A percentile compares a stretch with the other conserved stretches of the same genome.
Evolutionary conservation across 2,113 vertebrate species (phyloP).

Genomic region (Butorides virescens): DNA sequence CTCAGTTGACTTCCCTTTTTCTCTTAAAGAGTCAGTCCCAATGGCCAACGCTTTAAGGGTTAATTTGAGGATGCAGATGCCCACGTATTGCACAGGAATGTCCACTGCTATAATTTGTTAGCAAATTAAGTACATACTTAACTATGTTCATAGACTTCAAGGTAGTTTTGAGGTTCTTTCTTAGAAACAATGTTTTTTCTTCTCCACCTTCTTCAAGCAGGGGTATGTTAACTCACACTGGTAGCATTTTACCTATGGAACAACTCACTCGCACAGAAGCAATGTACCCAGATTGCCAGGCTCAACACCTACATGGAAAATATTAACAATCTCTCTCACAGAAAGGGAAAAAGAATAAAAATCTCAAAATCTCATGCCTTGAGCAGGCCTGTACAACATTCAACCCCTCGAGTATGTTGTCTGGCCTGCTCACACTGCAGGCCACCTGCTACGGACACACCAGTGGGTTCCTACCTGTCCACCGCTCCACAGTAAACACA

Average conservation of each 20-base stretch:
- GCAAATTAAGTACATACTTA: neutral
- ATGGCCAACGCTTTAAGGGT: neutral
- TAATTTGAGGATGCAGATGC: neutral
- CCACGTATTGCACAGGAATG: neutral
- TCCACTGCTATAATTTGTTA: neutral
- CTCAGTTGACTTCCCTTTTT: neutral
- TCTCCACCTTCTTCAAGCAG: neutral
- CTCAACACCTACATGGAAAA: neutral
- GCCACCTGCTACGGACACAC: accelerated
- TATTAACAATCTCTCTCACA: neutral
- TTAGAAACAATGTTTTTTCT: neutral
- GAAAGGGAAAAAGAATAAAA: too few relatives aligned
- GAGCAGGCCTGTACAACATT: neutral
- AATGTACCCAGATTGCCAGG: neutral
- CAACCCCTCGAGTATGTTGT: neutral
- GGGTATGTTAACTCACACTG: neutral
- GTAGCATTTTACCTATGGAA: neutral
- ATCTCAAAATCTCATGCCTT: neutral
- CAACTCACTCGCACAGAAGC: neutral
- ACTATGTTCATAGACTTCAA: neutral
- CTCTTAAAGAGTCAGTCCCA: neutral
- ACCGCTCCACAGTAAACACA: neutral
- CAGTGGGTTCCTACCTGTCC: neutral
- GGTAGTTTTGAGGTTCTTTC: neutral
- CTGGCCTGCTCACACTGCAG: neutral